A percentile compares a stretch with the other conserved stretches of the same genome.
Conservation (phyloP, 2,113 vertebrate species). For the Accipiter cooperii region DNA sequence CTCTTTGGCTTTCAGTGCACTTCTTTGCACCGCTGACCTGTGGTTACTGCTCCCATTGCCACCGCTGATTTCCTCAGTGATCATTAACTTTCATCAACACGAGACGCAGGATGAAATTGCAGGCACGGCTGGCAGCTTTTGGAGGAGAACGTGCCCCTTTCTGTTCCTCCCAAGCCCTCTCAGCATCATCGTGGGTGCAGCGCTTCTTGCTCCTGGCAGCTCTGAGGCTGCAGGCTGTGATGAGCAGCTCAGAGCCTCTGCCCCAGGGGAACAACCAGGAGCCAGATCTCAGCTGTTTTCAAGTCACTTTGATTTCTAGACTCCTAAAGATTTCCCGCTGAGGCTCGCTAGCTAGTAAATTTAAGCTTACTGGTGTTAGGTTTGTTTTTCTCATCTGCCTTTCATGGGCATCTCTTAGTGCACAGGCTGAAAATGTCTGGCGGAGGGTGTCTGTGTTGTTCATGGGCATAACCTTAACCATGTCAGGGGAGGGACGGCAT, state of each 20-base stretch:
- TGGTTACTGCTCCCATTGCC: background rate
- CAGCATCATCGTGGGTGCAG: too few species aligned
- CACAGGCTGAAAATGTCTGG: background rate
- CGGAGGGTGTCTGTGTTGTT: background rate
- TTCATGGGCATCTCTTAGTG: background rate
- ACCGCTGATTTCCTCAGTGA: background rate
- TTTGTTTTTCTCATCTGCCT: background rate
- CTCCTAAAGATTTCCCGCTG: background rate
- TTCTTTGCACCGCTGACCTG: fast-evolving
- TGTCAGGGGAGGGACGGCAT: background rate
- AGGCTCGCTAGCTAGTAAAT: background rate
- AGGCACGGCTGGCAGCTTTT: background rate
- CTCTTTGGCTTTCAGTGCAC: background rate
- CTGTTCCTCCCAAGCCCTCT: background rate
- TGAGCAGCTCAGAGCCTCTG: background rate
- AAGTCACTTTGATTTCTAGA: background rate
- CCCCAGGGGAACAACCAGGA: background rate
- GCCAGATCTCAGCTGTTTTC: background rate
- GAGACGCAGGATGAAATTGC: background rate
- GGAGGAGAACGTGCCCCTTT: background rate
- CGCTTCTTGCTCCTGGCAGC: background rate
- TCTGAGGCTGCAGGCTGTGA: background rate
- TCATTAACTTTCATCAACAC: background rate
- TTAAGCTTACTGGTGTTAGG: background rate
- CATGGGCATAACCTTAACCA: background rate